Evolutionary conservation across 2,888 invertebrate species (phyloP), one percentile per base, ranked within the genome.

Genomic region (Boloria euphrosyne): DNA sequence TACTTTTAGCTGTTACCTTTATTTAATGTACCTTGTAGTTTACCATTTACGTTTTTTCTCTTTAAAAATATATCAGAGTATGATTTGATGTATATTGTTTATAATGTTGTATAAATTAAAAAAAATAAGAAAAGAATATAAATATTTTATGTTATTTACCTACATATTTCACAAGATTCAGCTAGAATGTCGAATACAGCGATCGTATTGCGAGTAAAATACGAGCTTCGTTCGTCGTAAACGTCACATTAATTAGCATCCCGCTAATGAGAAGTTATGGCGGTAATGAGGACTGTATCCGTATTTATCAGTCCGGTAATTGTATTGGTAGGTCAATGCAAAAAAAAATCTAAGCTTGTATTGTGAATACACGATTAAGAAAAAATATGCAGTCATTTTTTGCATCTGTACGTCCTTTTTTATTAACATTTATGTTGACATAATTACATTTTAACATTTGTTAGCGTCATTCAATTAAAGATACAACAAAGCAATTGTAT

Each of bases 231-330:
- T 78, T 79, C 81, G 82, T 87, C 88, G 88, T 89, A 88, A 90
- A 87, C 85, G 90, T 90, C 90, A 87, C 89, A 84, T 90, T 91
- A 92, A 92, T 91, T 91, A 90, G 89, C 89, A 86, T 86, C 84
- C 85, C 87, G 78, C 90, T 92, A 92, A 92, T 92, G 91, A 91
- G 90, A 88, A 92, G 87, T 91, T 91, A 91, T 90, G 88, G 89
- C 82, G 81, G 88, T 90, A 91, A 91, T 90, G 90, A 91, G 88
- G 84, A 82, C 82, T 82, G 79, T 77, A 79, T 84, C 83, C 81
- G 84, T 87, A 87, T 87, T 84, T 84, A 84, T 81, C 81, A 79
- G 78, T 74, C 72, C 74, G 67, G 62, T 38, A 59, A 66, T 53
- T 60, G 57, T 57, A 46, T 57, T 22, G 57, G 57, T 46, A 57